Evolutionary conservation across 2,888 invertebrate genomes (phyloP), one percentile per base, ranked within the genome.

Genomic region (Eugnorisma glareosa): DNA sequence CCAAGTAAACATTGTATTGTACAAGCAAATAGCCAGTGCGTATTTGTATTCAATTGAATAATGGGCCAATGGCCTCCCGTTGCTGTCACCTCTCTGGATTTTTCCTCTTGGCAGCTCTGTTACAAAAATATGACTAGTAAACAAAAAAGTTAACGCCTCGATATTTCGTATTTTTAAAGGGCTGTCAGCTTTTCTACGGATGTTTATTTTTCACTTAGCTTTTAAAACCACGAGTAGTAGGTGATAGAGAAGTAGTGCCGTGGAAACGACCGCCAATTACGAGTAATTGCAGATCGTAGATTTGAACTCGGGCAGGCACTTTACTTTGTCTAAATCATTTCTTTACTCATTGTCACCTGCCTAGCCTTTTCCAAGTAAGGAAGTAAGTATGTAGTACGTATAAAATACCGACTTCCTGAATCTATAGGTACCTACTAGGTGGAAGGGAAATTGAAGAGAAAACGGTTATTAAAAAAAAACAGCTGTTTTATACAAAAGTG

Each of bases 11-110:
- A 67, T 57, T 48, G 45, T 57, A 40, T 8, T 51, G 24, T n/a
- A 51, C 61, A 40, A 15, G 37, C 81, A 73, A 63, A 51, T 24
- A 45, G 35, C 18, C 40, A n/a, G 73, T n/a, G 48, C 64, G 21
- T 18, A 69, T 72, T 70, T 51, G 31, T 35, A 66, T 82, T 85
- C 75, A 81, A 75, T 54, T 73, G 48, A 11, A 66, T 68, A 68
- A 68, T 57, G 45, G 51, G 11, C 31, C 67, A 43, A 64, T 64
- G 45, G 21, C 37, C 67, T 48, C 59, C 57, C 43, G 51, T 40
- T 35, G 13, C 28, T 35, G 31, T 64, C 37, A n/a, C 8, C 64
- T 64, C 40, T 64, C 4, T 40, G 51, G 80, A 51, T 40, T 67
- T 68, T 73, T 57, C 64, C 72, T 37, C 28, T 18, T 21, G 24